These are phyloP conservation scores for Neotoma lepida DNA, from an alignment of 2,113 vertebrate genomes.

Conservation along the genomic window DNA sequence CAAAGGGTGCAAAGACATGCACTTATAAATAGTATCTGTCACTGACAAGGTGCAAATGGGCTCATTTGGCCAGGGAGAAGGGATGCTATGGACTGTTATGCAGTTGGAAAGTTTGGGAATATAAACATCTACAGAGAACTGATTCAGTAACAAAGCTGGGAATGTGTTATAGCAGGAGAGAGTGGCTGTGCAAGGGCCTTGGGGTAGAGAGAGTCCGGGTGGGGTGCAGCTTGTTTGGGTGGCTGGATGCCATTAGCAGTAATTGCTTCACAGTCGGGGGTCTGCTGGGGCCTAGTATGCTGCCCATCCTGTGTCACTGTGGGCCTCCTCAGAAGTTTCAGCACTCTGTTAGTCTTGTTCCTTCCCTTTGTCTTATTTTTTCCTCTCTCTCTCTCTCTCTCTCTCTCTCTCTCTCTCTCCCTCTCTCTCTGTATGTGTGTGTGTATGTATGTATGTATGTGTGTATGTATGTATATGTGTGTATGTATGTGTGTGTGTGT, in stretches of 20 bases:
- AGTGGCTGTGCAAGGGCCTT: not conserved
- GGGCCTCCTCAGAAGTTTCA: not conserved
- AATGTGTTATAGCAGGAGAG: not conserved
- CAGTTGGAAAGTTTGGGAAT: not conserved
- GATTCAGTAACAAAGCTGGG: not conserved
- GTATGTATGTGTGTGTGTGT: no score
- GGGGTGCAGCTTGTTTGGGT: no score
- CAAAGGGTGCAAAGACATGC: not conserved
- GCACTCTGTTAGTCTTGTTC: not conserved
- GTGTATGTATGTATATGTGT: no score
- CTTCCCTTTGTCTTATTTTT: not conserved
- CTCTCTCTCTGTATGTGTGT: no score
- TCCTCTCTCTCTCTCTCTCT: no score
- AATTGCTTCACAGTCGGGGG: not conserved
- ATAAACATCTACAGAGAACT: not conserved
- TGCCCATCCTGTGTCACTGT: not conserved
- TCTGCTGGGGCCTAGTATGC: not conserved
- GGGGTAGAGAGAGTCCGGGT: not conserved
- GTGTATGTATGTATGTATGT: no score
- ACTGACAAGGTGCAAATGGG: not conserved
- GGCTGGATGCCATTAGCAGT: not conserved
- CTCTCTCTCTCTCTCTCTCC: no score
- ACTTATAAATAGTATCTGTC: rapidly evolving
- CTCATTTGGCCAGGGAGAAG: not conserved
- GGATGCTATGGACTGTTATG: not conserved